Evolutionary conservation across 1,140 invertebrate species (phyloP).

Genomic region (Leptopilina boulardi): DNA sequence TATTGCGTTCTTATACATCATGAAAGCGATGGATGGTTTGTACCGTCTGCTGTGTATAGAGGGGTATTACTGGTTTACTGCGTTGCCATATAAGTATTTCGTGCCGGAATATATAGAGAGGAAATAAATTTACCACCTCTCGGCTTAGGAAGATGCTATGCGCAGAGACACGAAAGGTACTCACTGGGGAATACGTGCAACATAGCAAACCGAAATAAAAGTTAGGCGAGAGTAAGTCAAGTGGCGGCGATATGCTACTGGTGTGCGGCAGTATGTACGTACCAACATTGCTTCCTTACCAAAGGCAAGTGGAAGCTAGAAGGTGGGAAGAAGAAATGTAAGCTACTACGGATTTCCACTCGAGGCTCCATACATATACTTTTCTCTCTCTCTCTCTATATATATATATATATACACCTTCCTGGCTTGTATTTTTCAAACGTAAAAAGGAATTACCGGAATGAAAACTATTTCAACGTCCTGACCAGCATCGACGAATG

Average conservation of each 20-base stretch:
- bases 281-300: conserved; percentile 36
- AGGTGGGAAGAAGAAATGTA: conserved; percentile 49
- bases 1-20: conserved; percentile 24
- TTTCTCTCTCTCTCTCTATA: neutral
- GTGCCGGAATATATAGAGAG: conserved; percentile 51
- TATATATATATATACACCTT: neutral
- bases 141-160: conserved; percentile 49
- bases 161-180: conserved; percentile 48
- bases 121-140: conserved; percentile 52
- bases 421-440: conserved; percentile 53
- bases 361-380: conserved; percentile 44
- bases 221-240: conserved; percentile 58
- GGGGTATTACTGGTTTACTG: conserved; percentile 29
- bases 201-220: conserved; percentile 56
- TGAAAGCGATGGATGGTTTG: conserved; percentile 17
- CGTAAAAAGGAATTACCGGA: conserved; percentile 33
- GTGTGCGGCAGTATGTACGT: neutral
- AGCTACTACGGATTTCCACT: conserved; percentile 48
- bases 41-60: neutral
- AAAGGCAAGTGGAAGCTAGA: conserved; percentile 37
- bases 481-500: neutral
- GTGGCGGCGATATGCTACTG: conserved; percentile 48
- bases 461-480: neutral
- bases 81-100: conserved; percentile 49
- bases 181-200: conserved; percentile 49